Base-by-base conservation (phyloP, 2,113 vertebrate genomes). In the Rhodinocichla rosea region DNA sequence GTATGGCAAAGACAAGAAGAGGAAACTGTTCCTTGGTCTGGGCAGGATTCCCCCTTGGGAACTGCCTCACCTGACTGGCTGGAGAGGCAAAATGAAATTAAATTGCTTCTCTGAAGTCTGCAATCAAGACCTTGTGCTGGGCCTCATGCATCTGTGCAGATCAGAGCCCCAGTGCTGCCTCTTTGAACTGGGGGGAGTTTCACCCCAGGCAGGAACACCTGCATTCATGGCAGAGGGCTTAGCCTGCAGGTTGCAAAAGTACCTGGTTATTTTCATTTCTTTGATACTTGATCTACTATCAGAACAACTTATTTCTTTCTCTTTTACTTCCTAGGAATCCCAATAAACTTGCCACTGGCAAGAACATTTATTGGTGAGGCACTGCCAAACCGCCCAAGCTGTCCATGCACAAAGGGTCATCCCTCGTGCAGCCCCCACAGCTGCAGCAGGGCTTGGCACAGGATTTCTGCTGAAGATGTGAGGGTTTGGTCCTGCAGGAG, bases 171-270 rank as follows among this genome's bases (percentile, higher is more conserved):
- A 5, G 44, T 40, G 49, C 44, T 86, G 63, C 71, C 49, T 79
- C 86, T 96, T 92, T 93, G 85, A 96, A 93, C 32, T 0, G 0
- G 22, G 37, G 62, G 28, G 71, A 73, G 26, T 67, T 86, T 83
- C 63, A 88, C 75, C 85, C 79, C 68, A 39, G 79, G 92, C 83
- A 74, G 50, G 79, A 86, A 28, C 44, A 94, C 94, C 95, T 96
- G 94, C 88, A 65, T 59, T 56, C 45, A 15, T 0, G 7, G 60
- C 20, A 40, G 20, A 87, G 67, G 70, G 63, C 90, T 92, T 75
- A 86, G 88, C 63, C 79, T 52, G 24, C n/a, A 70, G 74, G 15
- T 62, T 93, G 39, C 50, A 89, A 86, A 96, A 90, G 76, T 77
- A 74, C 76, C 79, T 81, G 47, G 37, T 83, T 92, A 63, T 90